Conservation (phyloP, 2,797 vertebrate genomes). For the Eulemur coronatus region DNA sequence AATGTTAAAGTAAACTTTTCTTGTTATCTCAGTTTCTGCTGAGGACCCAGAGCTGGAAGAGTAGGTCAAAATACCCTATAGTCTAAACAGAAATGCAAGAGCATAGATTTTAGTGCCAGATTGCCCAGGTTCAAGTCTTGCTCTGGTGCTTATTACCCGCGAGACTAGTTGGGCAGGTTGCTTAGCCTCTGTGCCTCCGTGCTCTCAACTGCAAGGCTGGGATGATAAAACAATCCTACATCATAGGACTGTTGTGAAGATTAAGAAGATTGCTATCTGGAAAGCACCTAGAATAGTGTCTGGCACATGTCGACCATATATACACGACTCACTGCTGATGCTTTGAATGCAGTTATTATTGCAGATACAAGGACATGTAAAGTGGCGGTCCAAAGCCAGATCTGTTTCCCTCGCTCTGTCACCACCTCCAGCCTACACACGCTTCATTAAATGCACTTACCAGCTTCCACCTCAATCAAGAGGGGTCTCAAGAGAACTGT, state of each 20-base stretch:
- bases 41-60: neutral
- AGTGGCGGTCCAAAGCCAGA: neutral
- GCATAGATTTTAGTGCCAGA: neutral
- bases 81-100: neutral
- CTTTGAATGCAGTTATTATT: accelerated
- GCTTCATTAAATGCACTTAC: neutral
- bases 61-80: neutral
- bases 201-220: neutral
- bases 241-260: neutral
- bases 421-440: neutral
- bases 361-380: neutral
- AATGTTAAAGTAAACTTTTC: neutral
- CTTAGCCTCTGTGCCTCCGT: neutral
- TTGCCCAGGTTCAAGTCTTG: neutral
- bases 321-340: neutral
- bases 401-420: neutral
- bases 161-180: neutral
- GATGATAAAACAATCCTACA: accelerated
- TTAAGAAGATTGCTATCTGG: neutral
- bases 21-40: neutral
- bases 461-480: neutral
- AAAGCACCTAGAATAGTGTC: neutral
- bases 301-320: accelerated
- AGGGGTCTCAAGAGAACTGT: neutral
- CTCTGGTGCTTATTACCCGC: neutral